Conservation (phyloP, 2,797 vertebrate genomes). For the Hyperoplus lanceolatus region DNA sequence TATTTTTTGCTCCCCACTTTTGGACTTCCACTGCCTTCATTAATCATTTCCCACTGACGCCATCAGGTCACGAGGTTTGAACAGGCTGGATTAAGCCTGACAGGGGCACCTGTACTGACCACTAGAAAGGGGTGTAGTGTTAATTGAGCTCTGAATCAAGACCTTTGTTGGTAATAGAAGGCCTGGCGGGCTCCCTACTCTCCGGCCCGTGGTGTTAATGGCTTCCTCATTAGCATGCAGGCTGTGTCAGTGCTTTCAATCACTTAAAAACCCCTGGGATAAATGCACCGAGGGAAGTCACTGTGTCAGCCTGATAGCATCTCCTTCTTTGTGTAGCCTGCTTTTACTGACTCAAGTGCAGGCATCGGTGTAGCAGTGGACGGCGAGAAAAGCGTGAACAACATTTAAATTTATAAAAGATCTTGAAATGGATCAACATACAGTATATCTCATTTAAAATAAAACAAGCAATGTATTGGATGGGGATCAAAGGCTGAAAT, state of each 20-base stretch:
- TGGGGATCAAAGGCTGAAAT: constrained; percentile 21
- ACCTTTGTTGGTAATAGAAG: constrained; percentile 82
- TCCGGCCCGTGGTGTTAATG: constrained; percentile 72
- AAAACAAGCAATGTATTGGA: not conserved
- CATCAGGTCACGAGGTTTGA: constrained; percentile 31
- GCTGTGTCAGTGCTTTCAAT: constrained; percentile 75
- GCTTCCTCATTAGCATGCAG: constrained; percentile 78
- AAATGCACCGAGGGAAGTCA: constrained; percentile 55
- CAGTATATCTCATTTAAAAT: constrained; percentile 3
- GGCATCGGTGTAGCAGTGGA: not conserved
- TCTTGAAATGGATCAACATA: not conserved
- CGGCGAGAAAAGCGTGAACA: constrained; percentile 5
- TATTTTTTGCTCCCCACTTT: constrained; percentile 22
- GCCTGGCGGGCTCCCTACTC: constrained; percentile 67
- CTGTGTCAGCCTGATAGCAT: constrained; percentile 54
- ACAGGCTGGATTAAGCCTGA: constrained; percentile 69
- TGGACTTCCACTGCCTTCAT: constrained; percentile 35
- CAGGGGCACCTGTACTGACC: constrained; percentile 70
- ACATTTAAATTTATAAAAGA: constrained; percentile 6
- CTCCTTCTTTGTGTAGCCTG: constrained; percentile 47
- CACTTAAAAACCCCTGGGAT: constrained; percentile 71
- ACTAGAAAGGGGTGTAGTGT: constrained; percentile 61
- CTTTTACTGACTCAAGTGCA: constrained; percentile 38
- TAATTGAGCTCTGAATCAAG: constrained; percentile 81
- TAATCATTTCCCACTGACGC: constrained; percentile 55